phyloP scores from a whole-genome alignment of 1,140 invertebrate species.

The Hetaerina americana region DNA sequence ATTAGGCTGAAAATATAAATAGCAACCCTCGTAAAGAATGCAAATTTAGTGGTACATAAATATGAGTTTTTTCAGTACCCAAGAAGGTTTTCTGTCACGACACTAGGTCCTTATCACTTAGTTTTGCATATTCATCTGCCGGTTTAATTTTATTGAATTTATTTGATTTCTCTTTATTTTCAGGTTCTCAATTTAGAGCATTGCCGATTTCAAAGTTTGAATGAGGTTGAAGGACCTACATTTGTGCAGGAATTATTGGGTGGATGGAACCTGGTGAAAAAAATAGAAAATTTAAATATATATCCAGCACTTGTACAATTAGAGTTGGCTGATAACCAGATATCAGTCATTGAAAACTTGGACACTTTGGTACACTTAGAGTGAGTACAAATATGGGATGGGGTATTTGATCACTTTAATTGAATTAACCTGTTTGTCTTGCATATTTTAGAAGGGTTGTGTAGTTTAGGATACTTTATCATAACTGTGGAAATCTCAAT shows the following conservation, averaged over 20 bases:
- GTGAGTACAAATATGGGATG: slow-evolving; percentile 54
- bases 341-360: slow-evolving; percentile 79
- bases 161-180: neutral
- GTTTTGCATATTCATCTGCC: neutral
- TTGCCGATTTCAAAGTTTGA: neutral
- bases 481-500: too few relatives aligned
- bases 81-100: too few relatives aligned
- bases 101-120: neutral
- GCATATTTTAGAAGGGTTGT: too few relatives aligned
- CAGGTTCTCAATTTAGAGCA: neutral
- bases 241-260: neutral
- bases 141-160: neutral
- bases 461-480: too few relatives aligned
- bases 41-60: too few relatives aligned
- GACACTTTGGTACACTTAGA: slow-evolving; percentile 76
- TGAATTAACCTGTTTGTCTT: too few relatives aligned
- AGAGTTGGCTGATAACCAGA: slow-evolving; percentile 95
- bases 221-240: neutral
- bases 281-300: slow-evolving; percentile 75
- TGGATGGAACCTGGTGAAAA: slow-evolving; percentile 88
- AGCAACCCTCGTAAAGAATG: too few relatives aligned
- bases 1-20: too few relatives aligned
- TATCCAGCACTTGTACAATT: slow-evolving; percentile 67
- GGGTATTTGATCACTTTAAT: too few relatives aligned
- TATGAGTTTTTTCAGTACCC: too few relatives aligned